Evolutionary conservation across 1,140 invertebrate genomes (phyloP).

Genomic region (Thaumetopoea pityocampa): DNA sequence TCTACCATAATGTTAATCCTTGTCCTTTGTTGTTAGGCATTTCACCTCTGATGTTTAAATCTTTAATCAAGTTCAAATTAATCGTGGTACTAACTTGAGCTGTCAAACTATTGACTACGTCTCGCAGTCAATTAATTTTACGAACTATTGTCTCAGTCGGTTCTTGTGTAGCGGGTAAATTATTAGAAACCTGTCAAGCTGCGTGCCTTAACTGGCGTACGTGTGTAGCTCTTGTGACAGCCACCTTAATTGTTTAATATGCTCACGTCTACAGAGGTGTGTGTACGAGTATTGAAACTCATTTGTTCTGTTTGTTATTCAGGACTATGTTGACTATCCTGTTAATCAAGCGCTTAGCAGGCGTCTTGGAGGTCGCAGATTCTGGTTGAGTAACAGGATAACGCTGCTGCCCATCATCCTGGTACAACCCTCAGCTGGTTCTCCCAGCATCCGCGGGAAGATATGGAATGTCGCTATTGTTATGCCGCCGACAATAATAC

Average conservation of each 20-base stretch:
- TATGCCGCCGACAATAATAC: too few relatives aligned
- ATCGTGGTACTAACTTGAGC: slow-evolving; percentile 1
- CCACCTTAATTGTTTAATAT: not conserved
- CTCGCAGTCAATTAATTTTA: slow-evolving; percentile 7
- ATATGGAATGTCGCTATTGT: too few relatives aligned
- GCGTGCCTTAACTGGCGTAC: not conserved
- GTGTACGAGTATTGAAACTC: too few relatives aligned
- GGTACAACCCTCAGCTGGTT: too few relatives aligned
- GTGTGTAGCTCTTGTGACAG: not conserved
- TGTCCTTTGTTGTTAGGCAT: not conserved
- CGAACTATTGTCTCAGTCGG: slow-evolving; percentile 4
- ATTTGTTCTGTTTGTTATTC: too few relatives aligned
- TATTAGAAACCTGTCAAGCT: slow-evolving; percentile 9
- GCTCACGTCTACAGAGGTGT: not conserved
- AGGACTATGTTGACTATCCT: too few relatives aligned
- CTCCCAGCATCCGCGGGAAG: too few relatives aligned
- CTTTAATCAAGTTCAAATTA: slow-evolving; percentile 2
- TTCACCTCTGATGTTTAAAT: slow-evolving; percentile 2
- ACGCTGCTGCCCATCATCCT: too few relatives aligned
- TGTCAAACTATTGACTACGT: slow-evolving; percentile 2
- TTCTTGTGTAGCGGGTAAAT: slow-evolving; percentile 1
- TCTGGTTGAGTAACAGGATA: too few relatives aligned
- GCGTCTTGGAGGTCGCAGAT: too few relatives aligned
- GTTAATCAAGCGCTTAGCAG: too few relatives aligned
- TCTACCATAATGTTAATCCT: not conserved